Base-by-base conservation (phyloP, 92 coral and sea anemone species). In the Plumapathes pennacea region DNA sequence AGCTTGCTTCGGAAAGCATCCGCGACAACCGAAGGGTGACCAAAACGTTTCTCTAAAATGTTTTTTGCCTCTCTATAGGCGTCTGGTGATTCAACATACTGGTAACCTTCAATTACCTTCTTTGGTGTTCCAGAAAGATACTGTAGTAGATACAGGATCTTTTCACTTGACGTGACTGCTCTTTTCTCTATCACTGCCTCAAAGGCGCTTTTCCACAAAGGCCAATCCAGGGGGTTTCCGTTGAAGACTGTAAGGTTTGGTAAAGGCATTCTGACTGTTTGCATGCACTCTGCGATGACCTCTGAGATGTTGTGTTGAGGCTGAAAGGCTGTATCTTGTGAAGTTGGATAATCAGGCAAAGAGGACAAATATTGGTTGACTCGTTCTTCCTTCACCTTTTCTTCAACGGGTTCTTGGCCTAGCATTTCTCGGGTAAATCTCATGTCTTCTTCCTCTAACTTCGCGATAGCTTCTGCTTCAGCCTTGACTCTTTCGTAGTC, bases 11-110 rank as follows among this genome's bases (percentile, higher is more conserved):
- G 54, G 46, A 78, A 60, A 36, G 78, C 77, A 6, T 55, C 66
- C 14, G 74, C 60, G 24, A 78, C 67, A 5, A 78, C 74, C 21
- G 74, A 74, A 0, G 82, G 82, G 57, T 74, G 74, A 22, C 82
- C 82, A 74, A 74, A 74, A 26, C 67, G 82, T 57, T 58, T 57
- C 48, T 75, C 74, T 4, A 55, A 26, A n/a, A 40, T 45, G 32
- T 20, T 33, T 67, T 74, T 74, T 32, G 82, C 74, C 28, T 52
- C 67, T 41, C 59, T 30, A 29, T 38, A 76, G 23, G 58, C 70
- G 18, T 76, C 60, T 11, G 56, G 62, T 22, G 76, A 39, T 39
- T 60, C 47, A 37, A 71, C 32, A 25, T 47, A 60, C 60, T 58
- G 78, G 17, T 58, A 71, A 0, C 78, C 78, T 23, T 71, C 78